Evolutionary conservation across 64 coral and sea anemone genomes (phyloP).

Genomic region (Catalaphyllia jardinei): DNA sequence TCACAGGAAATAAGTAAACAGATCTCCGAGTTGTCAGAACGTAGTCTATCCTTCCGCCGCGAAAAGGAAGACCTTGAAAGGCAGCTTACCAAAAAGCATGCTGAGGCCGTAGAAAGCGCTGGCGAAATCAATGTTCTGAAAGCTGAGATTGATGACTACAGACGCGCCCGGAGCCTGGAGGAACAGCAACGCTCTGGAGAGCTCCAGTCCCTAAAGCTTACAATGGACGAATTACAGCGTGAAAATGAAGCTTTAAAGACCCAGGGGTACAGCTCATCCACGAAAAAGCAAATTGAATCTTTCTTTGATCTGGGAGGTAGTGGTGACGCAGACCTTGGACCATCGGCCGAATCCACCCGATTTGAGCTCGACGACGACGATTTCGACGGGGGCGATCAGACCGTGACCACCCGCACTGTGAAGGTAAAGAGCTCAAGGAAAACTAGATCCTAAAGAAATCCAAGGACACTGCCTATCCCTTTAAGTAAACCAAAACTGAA

Average conservation of each 20-base stretch:
- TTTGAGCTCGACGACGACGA: conserved; percentile 45
- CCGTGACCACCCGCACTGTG: conserved; percentile 48
- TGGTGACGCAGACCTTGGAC: conserved; percentile 31
- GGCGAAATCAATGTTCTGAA: conserved; percentile 52
- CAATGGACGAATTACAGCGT: not conserved
- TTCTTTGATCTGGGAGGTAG: conserved; percentile 13
- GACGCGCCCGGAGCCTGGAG: conserved; percentile 50
- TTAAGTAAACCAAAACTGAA: not conserved
- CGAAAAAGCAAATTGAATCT: conserved; percentile 3
- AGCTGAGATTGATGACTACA: conserved; percentile 51
- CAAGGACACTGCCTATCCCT: not conserved
- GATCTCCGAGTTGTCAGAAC: conserved; percentile 59
- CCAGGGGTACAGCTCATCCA: not conserved
- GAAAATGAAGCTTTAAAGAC: conserved; percentile 42
- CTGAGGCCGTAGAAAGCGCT: conserved; percentile 29
- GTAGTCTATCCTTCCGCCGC: conserved; percentile 55
- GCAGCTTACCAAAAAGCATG: conserved; percentile 34
- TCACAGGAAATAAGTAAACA: conserved; percentile 54
- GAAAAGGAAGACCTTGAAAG: conserved; percentile 67
- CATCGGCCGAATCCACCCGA: conserved; percentile 48
- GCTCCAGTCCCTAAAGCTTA: conserved; percentile 14
- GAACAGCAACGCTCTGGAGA: conserved; percentile 42
- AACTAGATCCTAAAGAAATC: not conserved
- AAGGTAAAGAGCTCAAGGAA: conserved; percentile 40
- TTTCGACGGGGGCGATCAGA: conserved; percentile 21